Base-by-base conservation (phyloP, 2,113 vertebrate species). In the Thinocorus orbignyianus region DNA sequence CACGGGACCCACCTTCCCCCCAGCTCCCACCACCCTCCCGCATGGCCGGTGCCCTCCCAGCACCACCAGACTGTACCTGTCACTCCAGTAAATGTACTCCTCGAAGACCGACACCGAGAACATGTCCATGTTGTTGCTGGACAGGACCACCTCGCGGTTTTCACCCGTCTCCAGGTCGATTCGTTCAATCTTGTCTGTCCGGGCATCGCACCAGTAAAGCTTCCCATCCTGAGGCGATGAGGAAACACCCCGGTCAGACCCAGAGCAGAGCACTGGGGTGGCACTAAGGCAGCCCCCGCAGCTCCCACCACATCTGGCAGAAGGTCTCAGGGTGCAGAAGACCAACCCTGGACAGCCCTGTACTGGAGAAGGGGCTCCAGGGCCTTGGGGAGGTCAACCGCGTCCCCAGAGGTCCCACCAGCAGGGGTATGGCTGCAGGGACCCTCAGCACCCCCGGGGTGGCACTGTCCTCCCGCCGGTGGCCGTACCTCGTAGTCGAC, bases 111-210 rank as follows among this genome's bases (percentile, higher is more conserved):
- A 99, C 35, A 99, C 99, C 0, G 99, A 99, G 97, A 99, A 99
- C 99, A 99, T 99, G 98, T 99, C 99, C 99, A 99, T 99, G 98
- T 99, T 99, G 95, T 99, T 99, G 98, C 97, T 99, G 91, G 98
- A 98, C 78, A 99, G 98, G 41, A 99, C 99, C 10, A 99, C 98
- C 97, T 99, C 99, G 1, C 99, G 94, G 98, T 99, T 99, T 91
- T 99, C 98, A 0, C 99, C 99, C 0, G 99, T 99, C 97, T 99
- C 99, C 93, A 99, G 97, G 97, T 99, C 99, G 0, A 99, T 99
- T 6, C 99, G 98, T 39, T 99, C 99, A 0, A 99, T 99, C 97
- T 99, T 99, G 97, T 99, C 99, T 0, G 98, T 99, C 72, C 99
- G 98, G 26, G 99, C 99, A 2, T 99, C 99, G 1, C 99, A 99